These are phyloP conservation scores for Falco rusticolus DNA, from an alignment of 2,797 vertebrate species.

Conservation along the genomic window DNA sequence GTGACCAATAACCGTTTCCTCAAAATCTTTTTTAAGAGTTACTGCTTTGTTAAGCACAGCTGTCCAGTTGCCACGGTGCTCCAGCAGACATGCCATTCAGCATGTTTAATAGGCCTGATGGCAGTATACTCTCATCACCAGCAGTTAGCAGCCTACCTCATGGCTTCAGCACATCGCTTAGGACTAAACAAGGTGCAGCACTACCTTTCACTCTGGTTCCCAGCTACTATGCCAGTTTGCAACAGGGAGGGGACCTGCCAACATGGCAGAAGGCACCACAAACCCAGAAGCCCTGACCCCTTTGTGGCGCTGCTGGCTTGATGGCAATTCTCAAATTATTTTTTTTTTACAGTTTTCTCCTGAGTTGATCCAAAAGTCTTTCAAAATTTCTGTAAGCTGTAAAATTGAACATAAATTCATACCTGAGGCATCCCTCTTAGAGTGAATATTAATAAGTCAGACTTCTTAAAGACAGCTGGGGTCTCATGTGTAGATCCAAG, in stretches of 20 bases:
- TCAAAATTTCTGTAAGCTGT: not conserved
- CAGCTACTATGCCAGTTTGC: not conserved
- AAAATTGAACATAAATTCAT: not conserved
- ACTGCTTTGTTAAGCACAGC: not conserved
- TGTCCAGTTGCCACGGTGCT: not conserved
- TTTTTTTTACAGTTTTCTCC: not conserved
- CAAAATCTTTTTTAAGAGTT: not conserved
- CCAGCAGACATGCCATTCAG: not conserved
- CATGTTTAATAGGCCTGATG: not conserved
- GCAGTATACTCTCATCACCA: not conserved
- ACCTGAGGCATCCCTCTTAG: not conserved
- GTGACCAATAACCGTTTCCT: not conserved
- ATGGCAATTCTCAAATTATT: not conserved
- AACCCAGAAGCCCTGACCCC: not conserved
- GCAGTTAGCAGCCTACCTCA: not conserved
- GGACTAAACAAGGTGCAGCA: not conserved
- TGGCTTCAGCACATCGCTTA: not conserved
- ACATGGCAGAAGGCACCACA: not conserved
- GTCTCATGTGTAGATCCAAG: not conserved
- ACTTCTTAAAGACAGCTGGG: not conserved
- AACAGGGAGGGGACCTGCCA: not conserved
- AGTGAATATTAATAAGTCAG: not conserved
- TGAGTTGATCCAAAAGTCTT: not conserved
- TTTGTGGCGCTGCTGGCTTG: not conserved
- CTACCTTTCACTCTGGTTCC: not conserved